Evolutionary conservation across 2,113 vertebrate genomes (phyloP).

Genomic region (Phrynosoma platyrhinos): DNA sequence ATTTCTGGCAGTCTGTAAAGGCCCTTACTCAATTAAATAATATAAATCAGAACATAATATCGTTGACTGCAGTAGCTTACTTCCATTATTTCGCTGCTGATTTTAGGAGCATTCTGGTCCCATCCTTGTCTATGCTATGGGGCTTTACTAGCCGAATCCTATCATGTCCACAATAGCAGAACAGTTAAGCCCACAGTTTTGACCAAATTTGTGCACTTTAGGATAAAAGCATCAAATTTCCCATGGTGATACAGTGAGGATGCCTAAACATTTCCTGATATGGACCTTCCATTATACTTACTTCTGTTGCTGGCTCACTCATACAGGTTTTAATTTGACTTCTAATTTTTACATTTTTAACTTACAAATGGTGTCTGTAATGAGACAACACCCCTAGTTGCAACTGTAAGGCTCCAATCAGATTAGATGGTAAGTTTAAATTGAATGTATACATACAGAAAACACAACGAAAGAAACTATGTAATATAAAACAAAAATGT

Average conservation of each 20-base stretch:
- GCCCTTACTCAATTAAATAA: slow-evolving; percentile 12
- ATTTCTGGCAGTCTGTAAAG: too few relatives aligned
- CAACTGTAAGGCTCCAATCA: background rate
- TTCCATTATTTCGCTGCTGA: too few relatives aligned
- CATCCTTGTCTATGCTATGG: background rate
- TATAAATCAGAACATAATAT: slow-evolving; percentile 41
- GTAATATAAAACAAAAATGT: background rate
- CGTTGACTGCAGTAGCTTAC: background rate
- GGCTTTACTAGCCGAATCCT: background rate
- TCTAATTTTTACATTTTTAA: background rate
- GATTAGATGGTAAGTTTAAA: background rate
- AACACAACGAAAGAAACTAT: background rate
- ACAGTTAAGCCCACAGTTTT: background rate
- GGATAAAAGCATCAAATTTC: background rate
- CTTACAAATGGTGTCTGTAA: background rate
- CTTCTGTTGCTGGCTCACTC: background rate
- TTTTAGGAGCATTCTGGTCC: background rate
- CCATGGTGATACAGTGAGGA: background rate
- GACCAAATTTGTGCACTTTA: background rate
- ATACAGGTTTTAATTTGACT: background rate
- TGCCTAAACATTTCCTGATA: background rate
- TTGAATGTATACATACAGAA: background rate
- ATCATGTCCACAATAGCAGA: background rate
- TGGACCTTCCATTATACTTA: background rate
- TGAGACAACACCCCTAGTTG: background rate